These are phyloP conservation scores for Elmis aenea DNA, from an alignment of 2,888 invertebrate species.

Conservation along the genomic window DNA sequence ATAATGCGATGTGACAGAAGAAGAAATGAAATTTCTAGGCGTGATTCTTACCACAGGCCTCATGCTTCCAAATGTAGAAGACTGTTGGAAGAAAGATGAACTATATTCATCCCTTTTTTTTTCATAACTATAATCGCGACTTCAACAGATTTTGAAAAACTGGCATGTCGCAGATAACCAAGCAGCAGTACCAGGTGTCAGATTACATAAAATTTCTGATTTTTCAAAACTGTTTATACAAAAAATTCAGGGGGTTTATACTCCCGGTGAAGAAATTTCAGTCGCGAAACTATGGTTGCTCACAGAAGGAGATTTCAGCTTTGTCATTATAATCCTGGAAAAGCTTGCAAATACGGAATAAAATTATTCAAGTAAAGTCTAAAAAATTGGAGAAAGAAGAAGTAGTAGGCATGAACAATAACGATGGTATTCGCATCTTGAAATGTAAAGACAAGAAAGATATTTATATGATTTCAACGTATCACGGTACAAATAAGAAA, in stretches of 20 bases:
- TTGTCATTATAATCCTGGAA: constrained; percentile 2
- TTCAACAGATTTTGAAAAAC: constrained; percentile 10
- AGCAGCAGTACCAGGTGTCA: constrained; percentile 1
- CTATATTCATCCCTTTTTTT: too few species aligned
- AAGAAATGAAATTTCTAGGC: constrained; percentile 22
- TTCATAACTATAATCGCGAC: too few species aligned
- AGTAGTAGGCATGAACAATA: constrained; percentile 3
- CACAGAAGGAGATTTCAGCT: constrained; percentile 2
- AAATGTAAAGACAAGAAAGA: constrained; percentile 2
- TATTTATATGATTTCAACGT: background rate
- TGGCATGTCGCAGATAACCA: constrained; percentile 4
- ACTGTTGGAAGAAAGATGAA: too few species aligned
- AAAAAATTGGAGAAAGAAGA: constrained; percentile 3
- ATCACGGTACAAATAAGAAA: too few species aligned
- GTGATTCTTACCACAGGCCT: too few species aligned
- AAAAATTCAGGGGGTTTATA: constrained; percentile 3
- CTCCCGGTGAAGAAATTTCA: constrained; percentile 2
- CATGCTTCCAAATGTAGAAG: too few species aligned
- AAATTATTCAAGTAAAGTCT: constrained; percentile 4
- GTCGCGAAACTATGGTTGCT: constrained; percentile 3
- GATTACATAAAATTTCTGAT: constrained; percentile 2
- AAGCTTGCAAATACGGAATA: too few species aligned
- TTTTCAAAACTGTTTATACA: constrained; percentile 1
- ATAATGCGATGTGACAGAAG: constrained; percentile 15
- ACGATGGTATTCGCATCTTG: constrained; percentile 2